Conservation (phyloP, 2,113 vertebrate genomes). For the Apodemus sylvaticus region DNA sequence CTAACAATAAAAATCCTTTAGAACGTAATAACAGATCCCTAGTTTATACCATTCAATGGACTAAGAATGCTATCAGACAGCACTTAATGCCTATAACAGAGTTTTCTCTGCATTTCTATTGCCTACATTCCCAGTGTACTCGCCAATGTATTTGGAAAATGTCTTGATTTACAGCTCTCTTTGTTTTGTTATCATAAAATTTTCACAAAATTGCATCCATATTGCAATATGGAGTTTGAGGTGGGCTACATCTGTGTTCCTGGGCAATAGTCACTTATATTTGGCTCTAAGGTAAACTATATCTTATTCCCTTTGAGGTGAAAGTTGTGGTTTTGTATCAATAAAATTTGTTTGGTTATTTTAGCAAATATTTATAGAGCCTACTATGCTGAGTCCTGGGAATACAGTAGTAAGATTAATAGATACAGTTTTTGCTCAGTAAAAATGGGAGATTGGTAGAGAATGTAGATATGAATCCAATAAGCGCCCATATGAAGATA, state of each 20-base stretch:
- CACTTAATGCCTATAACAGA: background rate
- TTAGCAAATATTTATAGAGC: slow-evolving; percentile 9
- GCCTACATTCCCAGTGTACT: background rate
- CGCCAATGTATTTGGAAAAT: background rate
- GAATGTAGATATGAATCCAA: background rate
- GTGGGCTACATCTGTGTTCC: background rate
- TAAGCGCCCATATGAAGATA: background rate
- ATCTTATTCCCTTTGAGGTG: background rate
- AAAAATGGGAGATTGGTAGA: background rate
- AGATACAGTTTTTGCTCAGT: background rate
- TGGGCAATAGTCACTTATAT: background rate
- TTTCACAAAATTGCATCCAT: background rate
- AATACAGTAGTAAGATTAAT: background rate
- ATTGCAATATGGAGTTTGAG: background rate
- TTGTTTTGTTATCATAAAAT: background rate
- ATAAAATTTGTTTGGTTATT: background rate
- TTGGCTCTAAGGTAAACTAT: no score
- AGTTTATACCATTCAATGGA: background rate
- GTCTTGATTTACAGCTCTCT: background rate
- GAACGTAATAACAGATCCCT: background rate
- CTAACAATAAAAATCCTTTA: background rate
- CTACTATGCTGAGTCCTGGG: background rate
- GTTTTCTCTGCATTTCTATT: background rate
- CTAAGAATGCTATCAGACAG: background rate
- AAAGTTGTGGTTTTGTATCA: background rate